Evolutionary conservation across 2,113 vertebrate genomes (phyloP), one percentile per base, ranked within the genome.

Genomic region (Saimiri boliviensis): DNA sequence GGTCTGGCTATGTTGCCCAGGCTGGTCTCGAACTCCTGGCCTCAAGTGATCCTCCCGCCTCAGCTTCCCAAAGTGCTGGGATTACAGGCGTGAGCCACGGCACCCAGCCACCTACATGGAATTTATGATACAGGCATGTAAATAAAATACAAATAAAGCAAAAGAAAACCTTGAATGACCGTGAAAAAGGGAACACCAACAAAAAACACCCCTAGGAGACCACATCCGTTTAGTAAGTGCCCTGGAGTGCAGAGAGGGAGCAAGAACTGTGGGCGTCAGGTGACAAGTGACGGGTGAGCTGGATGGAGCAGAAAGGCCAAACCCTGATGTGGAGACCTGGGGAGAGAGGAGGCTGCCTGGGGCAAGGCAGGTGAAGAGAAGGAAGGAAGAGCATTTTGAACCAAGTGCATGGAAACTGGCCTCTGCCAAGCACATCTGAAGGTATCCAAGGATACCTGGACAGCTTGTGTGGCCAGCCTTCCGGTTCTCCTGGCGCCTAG

Each of bases 261-360:
- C 1, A 5, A 71, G 76, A 45, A 63, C 56, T 5, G 25, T 21
- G 52, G 85, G 42, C 35, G 25, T 35, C 68, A 32, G 1, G 32
- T 27, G 58, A 47, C 60, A 37, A 27, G 42, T 35, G 94, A 40
- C 8, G 12, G 60, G 37, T 49, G 58, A 70, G 12, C 8, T 21
- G 37, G 49, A 27, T 74, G 4, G 16, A 14, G 5, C 80, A 20
- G 2, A 17, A 56, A 63, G 8, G 56, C 27, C 52, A 81, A 40
- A 42, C 19, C 2, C 7, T 9, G 30, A 25, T 0, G 25, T 12
- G 45, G 74, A 35, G 2, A 5, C 5, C 20, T 3, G 20, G 25
- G 25, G 23, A 76, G 19, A n/a, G 30, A 70, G 56, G 56, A 27
- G 20, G 37, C 52, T 49, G 12, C 19, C 1, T 0, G 7, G 30